Conservation (phyloP, 2,113 vertebrate genomes). For the Brevimyrus niger region DNA sequence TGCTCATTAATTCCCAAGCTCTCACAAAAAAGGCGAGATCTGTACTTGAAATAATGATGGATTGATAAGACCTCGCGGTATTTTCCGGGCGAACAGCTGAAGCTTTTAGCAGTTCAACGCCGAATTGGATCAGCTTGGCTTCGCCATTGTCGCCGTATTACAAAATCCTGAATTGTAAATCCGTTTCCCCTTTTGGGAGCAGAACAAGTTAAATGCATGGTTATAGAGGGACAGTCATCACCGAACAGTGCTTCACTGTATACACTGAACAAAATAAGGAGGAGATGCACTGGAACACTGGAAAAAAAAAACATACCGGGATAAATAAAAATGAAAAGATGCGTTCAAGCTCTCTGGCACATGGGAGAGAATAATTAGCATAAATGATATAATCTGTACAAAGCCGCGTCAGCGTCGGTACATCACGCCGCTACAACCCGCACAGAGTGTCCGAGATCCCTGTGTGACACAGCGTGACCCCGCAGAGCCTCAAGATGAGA, state of each 20-base stretch:
- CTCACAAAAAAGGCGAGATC: not conserved
- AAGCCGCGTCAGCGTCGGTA: not conserved
- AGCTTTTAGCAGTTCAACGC: conserved; percentile 27
- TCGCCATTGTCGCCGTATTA: conserved; percentile 46
- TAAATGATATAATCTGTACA: not conserved
- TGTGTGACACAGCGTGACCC: not conserved
- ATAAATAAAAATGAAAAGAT: not conserved
- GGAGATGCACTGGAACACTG: not conserved
- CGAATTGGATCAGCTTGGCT: conserved; percentile 21
- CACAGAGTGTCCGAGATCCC: not conserved
- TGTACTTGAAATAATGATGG: conserved; percentile 31
- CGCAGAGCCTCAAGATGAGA: not conserved
- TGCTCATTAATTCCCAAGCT: not conserved
- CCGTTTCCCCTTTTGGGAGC: not conserved
- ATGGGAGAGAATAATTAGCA: not conserved
- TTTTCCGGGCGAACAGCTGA: conserved; percentile 29
- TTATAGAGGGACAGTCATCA: not conserved
- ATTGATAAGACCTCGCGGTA: conserved; percentile 30
- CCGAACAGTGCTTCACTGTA: not conserved
- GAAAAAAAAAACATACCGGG: not conserved
- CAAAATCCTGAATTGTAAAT: conserved; percentile 28
- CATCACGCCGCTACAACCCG: not conserved
- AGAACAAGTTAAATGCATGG: not conserved
- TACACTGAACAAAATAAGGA: not conserved
- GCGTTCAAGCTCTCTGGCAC: not conserved